Base-by-base conservation (phyloP, 1,140 invertebrate genomes). In the Mamestra configurata region DNA sequence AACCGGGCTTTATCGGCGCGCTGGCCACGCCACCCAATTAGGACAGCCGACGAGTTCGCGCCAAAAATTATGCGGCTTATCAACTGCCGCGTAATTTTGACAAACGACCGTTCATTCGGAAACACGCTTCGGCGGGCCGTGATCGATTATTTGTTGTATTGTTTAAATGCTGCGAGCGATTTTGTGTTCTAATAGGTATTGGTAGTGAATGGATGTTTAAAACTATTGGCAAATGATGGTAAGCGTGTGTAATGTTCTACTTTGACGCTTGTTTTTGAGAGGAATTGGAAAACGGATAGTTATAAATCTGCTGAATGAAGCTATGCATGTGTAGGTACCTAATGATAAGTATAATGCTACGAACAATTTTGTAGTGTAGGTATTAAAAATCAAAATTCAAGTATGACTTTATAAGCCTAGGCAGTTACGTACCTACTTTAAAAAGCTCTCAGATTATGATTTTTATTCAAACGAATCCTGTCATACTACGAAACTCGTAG, bases 21-120 rank as follows among this genome's bases (percentile, higher is more conserved):
- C 80, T 87, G 89, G 85, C 90, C 89, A 87, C 88, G 88, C 87
- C 89, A 89, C 82, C 90, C 92, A 93, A 94, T 94, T 94, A 94
- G 88, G 83, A 84, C 80, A 75, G 81, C 81, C 85, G 83, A 84
- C 73, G 73, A 64, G 84, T 76, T 81, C 84, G 88, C 90, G 91
- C 91, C 90, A 94, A 94, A 93, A 94, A 94, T 93, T 90, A 93
- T 89, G 89, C 90, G 89, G 89, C 90, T 92, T 93, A 92, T 88
- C 90, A 86, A 86, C 82, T 89, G 86, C 88, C 87, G 87, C 85
- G 86, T 90, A 90, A 92, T 92, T 93, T 92, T 92, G 89, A 91
- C 90, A 92, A 92, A 92, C 88, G 88, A 89, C 88, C 90, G 88
- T 86, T 87, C 87, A 57, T 76, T 76, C 80, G 88, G 84, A 87